Evolutionary conservation across 2,888 invertebrate species (phyloP).

Genomic region (Cephonodes hylas): DNA sequence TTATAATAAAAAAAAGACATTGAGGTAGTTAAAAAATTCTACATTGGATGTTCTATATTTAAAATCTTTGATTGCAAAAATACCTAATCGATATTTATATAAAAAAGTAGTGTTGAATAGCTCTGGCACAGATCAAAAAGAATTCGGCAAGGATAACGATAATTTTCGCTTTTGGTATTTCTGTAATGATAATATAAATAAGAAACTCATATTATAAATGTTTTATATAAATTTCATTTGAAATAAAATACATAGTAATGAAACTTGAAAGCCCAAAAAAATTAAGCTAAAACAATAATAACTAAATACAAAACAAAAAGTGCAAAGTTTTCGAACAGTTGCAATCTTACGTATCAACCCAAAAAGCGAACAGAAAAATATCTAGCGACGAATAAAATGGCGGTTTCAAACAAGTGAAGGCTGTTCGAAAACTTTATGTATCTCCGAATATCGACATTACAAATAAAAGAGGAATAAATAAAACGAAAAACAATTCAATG

Average conservation of each 20-base stretch:
- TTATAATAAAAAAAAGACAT: background rate
- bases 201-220: no score
- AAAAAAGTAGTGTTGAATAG: no score
- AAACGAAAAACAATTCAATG: constrained; percentile 59
- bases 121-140: no score
- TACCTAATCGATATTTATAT: no score
- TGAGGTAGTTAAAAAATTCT: background rate
- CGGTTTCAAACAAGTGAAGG: constrained; percentile 80
- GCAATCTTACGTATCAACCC: constrained; percentile 64
- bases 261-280: constrained; percentile 3
- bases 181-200: no score
- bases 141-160: no score
- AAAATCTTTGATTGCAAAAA: no score
- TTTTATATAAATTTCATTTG: no score
- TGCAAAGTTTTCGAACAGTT: constrained; percentile 84
- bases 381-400: constrained; percentile 67
- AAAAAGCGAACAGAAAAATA: constrained; percentile 46
- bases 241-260: no score
- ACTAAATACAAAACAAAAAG: constrained; percentile 39
- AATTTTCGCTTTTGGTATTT: no score
- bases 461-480: constrained; percentile 53
- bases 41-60: no score
- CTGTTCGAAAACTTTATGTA: constrained; percentile 84
- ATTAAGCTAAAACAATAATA: constrained; percentile 22
- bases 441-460: constrained; percentile 50